Evolutionary conservation across 92 coral and sea anemone species (phyloP).

Genomic region (Ricordea florida): DNA sequence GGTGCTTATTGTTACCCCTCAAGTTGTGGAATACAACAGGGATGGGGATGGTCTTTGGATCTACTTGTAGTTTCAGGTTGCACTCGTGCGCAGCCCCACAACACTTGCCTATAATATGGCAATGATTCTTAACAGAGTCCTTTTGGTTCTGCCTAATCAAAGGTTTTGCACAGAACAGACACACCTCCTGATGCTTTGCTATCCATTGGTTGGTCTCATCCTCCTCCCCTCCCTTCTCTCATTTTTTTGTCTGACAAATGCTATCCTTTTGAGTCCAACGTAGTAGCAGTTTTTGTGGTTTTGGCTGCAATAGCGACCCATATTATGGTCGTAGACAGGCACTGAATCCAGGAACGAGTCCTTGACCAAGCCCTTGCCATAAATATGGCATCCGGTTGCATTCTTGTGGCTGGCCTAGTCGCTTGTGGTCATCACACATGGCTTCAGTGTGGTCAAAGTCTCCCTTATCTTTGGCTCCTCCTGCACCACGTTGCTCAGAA

Average conservation of each 20-base stretch:
- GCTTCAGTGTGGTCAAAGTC: background rate
- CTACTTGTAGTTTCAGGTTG: constrained; percentile 6
- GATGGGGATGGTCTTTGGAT: constrained; percentile 1
- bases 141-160: background rate
- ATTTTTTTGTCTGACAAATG: background rate
- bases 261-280: too few species aligned
- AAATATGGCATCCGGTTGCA: background rate
- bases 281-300: background rate
- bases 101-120: constrained; percentile 21
- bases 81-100: constrained; percentile 25
- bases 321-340: background rate
- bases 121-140: constrained; percentile 7
- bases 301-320: background rate
- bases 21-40: constrained; percentile 37
- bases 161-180: background rate
- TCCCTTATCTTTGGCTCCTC: background rate
- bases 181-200: too few species aligned
- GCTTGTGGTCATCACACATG: background rate
- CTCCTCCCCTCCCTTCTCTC: too few species aligned
- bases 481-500: background rate
- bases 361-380: background rate
- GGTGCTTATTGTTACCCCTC: constrained; percentile 12
- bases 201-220: too few species aligned
- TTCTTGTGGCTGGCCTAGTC: background rate
- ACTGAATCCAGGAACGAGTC: background rate